Evolutionary conservation across 2,888 invertebrate genomes (phyloP).

Genomic region (Galerucella nymphaeae): DNA sequence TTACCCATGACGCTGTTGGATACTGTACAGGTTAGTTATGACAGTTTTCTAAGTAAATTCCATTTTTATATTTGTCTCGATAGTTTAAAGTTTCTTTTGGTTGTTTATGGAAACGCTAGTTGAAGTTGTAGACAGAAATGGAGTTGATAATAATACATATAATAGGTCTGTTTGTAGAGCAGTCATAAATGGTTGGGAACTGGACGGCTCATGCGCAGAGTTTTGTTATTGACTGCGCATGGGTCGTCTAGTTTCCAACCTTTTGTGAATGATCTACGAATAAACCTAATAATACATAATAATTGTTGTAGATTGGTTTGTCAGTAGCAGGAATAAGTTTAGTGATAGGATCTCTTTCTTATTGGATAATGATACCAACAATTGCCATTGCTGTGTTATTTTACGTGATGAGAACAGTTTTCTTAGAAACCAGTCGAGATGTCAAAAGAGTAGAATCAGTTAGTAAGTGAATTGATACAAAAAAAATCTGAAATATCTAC

Average conservation of each 20-base stretch:
- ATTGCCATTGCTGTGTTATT: constrained; percentile 74
- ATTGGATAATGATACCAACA: constrained; percentile 76
- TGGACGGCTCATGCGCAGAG: too few species aligned
- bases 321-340: constrained; percentile 76
- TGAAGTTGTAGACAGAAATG: too few species aligned
- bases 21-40: constrained; percentile 54
- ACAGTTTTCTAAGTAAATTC: too few species aligned
- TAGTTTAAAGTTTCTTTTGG: too few species aligned
- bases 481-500: not conserved
- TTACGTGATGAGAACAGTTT: constrained; percentile 74
- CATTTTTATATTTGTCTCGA: too few species aligned
- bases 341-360: constrained; percentile 78
- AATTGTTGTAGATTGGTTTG: constrained; percentile 69
- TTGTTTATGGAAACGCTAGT: too few species aligned
- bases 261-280: too few species aligned
- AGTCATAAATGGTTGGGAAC: too few species aligned
- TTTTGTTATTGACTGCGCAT: too few species aligned
- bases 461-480: constrained; percentile 68
- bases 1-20: constrained; percentile 66
- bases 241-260: too few species aligned
- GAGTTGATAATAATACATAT: too few species aligned
- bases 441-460: constrained; percentile 78
- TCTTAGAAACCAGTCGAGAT: constrained; percentile 79
- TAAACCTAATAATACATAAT: constrained; percentile 49
- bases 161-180: too few species aligned